These are phyloP conservation scores for Myiagra hebetior DNA, from an alignment of 2,113 vertebrate species.

Conservation along the genomic window DNA sequence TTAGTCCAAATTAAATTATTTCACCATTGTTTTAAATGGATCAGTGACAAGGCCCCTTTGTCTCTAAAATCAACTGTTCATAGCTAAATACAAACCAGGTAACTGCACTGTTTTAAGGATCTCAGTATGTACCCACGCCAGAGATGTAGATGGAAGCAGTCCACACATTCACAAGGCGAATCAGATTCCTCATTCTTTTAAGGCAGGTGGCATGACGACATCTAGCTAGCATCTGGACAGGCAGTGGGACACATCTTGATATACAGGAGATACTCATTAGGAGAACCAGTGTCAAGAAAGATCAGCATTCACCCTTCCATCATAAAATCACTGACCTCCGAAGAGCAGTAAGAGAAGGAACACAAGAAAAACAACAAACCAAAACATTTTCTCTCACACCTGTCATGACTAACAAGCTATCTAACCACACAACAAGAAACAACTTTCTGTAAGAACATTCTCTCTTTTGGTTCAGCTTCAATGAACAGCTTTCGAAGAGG, in stretches of 20 bases:
- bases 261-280: neutral
- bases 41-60: neutral
- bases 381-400: neutral
- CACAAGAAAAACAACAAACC: neutral
- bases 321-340: neutral
- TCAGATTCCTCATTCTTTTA: neutral
- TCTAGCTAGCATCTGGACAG: neutral
- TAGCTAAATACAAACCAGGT: neutral
- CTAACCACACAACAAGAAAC: neutral
- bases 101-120: neutral
- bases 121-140: neutral
- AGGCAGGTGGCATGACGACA: neutral
- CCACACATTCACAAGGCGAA: neutral
- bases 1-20: neutral
- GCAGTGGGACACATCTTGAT: neutral
- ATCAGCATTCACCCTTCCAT: neutral
- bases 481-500: neutral
- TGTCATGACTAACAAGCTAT: neutral
- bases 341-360: neutral
- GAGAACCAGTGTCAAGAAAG: neutral
- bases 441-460: neutral
- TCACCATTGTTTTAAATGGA: neutral
- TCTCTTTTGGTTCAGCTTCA: neutral
- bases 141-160: fast-evolving
- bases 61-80: neutral